Base-by-base conservation (phyloP, 2,113 vertebrate genomes). In the Forbesichthys papilliferus region DNA sequence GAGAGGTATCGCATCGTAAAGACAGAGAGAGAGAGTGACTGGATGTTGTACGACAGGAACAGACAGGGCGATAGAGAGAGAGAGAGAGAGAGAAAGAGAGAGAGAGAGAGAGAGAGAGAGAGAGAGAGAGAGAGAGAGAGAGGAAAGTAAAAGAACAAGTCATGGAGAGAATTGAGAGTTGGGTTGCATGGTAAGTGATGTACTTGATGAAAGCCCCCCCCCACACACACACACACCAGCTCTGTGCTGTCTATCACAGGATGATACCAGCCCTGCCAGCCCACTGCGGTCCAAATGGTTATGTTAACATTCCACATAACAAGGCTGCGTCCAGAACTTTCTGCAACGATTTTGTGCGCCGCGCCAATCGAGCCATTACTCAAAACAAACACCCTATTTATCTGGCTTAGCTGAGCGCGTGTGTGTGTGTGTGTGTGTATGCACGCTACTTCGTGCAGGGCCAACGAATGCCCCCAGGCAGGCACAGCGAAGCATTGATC, bases 371-470 rank as follows among this genome's bases (percentile, higher is more conserved):
- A 86, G 84, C 82, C 83, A 92, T 93, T 91, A 89, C 87, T 93
- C 90, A 91, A 89, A 92, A 91, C 88, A 87, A 91, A 90, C 85
- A 76, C 86, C 81, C 86, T 83, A 87, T 91, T 91, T 87, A 87
- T 92, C 88, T 87, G 86, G 80, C 68, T 78, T 77, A 86, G 84
- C 83, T 85, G 75, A 74, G 87, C 85, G 86, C 68, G 81, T 83
- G 80, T 61, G 11, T 71, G 48, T 66, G 61, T 11, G 6, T 56
- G 52, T 46, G 12, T 61, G 48, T 68, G 14, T 63, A 3, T 58
- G 27, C 61, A 14, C 18, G 12, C 34, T 51, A n/a, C 4, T n/a
- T 52, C 49, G 20, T 74, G 71, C 55, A 62, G 52, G 73, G 81
- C 75, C 82, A 90, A 87, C 77, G 49, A 87, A 87, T 83, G 80